Evolutionary conservation across 2,113 vertebrate genomes (phyloP), one percentile per base, ranked within the genome.

Genomic region (Microcebus griseorufus): DNA sequence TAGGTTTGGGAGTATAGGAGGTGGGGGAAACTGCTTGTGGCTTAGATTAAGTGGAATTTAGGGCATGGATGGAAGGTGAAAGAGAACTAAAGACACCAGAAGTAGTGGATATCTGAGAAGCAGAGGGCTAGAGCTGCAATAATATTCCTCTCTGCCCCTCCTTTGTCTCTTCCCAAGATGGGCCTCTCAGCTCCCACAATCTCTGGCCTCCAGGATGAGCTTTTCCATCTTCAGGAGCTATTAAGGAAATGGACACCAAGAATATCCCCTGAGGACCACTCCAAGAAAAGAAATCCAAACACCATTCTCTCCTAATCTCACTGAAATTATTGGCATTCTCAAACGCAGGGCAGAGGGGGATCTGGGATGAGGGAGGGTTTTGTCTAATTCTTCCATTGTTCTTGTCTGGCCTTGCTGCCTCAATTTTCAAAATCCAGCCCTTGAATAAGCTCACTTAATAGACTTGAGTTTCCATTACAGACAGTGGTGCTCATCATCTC

Each of bases 201-300:
- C 4, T 60, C 95, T 0, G 98, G 67, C 4, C 97, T 99, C 75
- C 94, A 95, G 0, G 97, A 98, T 18, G 99, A 99, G 79, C 97
- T 99, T 81, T 13, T 67, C 55, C 90, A 83, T 83, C 98, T 99
- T 34, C 98, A 98, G 97, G 98, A 98, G 32, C 97, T 96, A 32
- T 96, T 99, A 80, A 70, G 3, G 0, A 29, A 95, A 83, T 95
- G 97, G 97, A 88, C 84, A n/a, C 75, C 93, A 0, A 84, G 42
- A 45, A 2, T 55, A 79, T n/a, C 76, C 84, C 65, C 93, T 6
- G 90, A 72, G 48, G 72, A 86, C 29, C 69, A 82, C 39, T 76
- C 23, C 39, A 64, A 94, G 89, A 94, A 64, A 67, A 37, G 55
- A 93, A 79, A 37, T 2, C 73, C 94, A 67, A 25, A 72, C 20